Evolutionary conservation across 2,888 invertebrate genomes (phyloP), one percentile per base, ranked within the genome.

Genomic region (Eurois occulta): DNA sequence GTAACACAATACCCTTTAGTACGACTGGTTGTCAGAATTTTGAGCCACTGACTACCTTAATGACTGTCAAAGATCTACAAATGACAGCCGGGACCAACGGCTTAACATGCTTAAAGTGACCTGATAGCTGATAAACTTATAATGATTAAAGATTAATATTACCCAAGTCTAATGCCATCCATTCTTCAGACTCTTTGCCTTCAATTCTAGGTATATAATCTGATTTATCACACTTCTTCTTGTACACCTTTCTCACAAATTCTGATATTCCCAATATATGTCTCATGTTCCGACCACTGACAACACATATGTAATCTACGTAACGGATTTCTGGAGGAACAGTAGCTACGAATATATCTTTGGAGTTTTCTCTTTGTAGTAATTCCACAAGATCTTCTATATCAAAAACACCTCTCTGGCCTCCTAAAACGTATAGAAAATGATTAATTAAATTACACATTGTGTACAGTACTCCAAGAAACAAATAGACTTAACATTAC

Each of bases 101-200:
- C n/a, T n/a, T n/a, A n/a, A n/a, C n/a, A n/a, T n/a, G n/a, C n/a
- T n/a, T n/a, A n/a, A n/a, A n/a, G n/a, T n/a, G n/a, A n/a, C 10
- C 18, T 21, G 21, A 35, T 21, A 21, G 21, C 4, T 10, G 24
- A 62, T 35, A 58, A 58, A n/a, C 13, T 55, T 43, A 43, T 21
- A 28, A 28, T 13, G 11, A 62, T 38, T 38, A 24, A 5, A 24
- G 28, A n/a, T 32, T 62, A 13, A 6, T n/a, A 41, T 75, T 96
- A 98, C 99, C 99, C 95, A 99, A 97, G 97, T 99, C 99, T 92
- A 99, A 91, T 35, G 99, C 99, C 94, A 98, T 97, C 99, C 99
- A 99, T 89, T 98, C 98, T 71, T 97, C 97, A 21, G 98, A 98
- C 72, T 97, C 95, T 92, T 97, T 97, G 41, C 99, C 99, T 96